A percentile compares a stretch with the other conserved stretches of the same genome.
Evolutionary conservation across 1,140 invertebrate genomes (phyloP).

Genomic region (Proctacanthus coquilletti): DNA sequence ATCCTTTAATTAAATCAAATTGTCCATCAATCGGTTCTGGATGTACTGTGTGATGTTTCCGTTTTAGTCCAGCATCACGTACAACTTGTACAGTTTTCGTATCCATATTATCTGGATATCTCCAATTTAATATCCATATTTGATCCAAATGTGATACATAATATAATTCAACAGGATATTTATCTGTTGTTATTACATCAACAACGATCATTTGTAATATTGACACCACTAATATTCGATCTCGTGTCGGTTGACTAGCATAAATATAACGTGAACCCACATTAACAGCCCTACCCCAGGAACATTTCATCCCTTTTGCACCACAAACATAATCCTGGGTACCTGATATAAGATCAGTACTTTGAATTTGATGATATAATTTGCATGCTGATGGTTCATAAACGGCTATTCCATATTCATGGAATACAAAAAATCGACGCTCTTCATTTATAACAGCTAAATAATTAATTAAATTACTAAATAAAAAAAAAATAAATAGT

Average conservation of each 20-base stretch:
- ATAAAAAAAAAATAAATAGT: background rate
- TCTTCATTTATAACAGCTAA: constrained; percentile 43
- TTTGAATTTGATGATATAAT: constrained; percentile 54
- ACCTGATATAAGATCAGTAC: constrained; percentile 57
- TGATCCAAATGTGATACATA: constrained; percentile 62
- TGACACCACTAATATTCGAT: constrained; percentile 56
- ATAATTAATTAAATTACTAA: background rate
- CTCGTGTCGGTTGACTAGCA: constrained; percentile 54
- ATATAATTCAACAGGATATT: constrained; percentile 53
- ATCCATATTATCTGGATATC: constrained; percentile 34
- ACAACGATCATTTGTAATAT: constrained; percentile 58
- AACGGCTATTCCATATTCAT: constrained; percentile 59
- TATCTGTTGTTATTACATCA: constrained; percentile 56
- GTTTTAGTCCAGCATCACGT: constrained; percentile 55
- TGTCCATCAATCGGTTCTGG: constrained; percentile 65
- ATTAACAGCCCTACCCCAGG: constrained; percentile 60
- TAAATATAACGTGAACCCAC: constrained; percentile 55
- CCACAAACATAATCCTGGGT: constrained; percentile 61
- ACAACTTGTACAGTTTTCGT: constrained; percentile 61
- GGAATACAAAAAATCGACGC: constrained; percentile 57
- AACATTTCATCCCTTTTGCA: constrained; percentile 44
- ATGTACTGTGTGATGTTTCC: constrained; percentile 62
- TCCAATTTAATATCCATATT: constrained; percentile 65
- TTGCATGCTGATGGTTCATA: constrained; percentile 61
- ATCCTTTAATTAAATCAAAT: constrained; percentile 56